A percentile compares a stretch with the other conserved stretches of the same genome.
phyloP scores from a whole-genome alignment of 2,888 invertebrate genomes.

The Drosophila heteroneura region DNA sequence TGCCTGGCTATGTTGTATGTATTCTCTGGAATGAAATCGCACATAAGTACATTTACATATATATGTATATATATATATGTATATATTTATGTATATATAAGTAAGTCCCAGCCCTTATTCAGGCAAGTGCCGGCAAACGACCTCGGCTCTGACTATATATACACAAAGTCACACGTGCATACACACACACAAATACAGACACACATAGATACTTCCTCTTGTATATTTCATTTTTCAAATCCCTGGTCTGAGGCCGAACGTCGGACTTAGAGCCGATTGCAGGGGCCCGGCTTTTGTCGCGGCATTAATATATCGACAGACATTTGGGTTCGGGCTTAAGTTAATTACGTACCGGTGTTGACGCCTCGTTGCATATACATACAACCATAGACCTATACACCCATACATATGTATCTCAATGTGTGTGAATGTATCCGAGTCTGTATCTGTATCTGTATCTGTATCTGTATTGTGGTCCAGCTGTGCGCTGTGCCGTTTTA shows the following conservation, averaged over 20 bases:
- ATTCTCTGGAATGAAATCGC: constrained; percentile 8
- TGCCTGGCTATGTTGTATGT: constrained; percentile 12
- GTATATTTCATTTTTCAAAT: constrained; percentile 15
- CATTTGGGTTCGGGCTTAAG: constrained; percentile 69
- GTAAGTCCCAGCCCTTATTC: constrained; percentile 24
- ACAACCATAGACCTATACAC: constrained; percentile 29
- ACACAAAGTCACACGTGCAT: neutral
- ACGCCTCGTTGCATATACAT: constrained; percentile 72
- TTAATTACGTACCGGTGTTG: constrained; percentile 79
- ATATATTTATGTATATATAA: neutral
- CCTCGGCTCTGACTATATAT: constrained; percentile 51
- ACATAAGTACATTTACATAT: constrained; percentile 1
- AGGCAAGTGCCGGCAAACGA: constrained; percentile 74
- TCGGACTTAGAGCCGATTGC: constrained; percentile 25
- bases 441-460: constrained; percentile 16
- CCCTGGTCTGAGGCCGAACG: constrained; percentile 36
- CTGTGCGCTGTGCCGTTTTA: constrained; percentile 68
- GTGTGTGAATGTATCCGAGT: constrained; percentile 15
- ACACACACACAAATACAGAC: neutral
- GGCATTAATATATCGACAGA: constrained; percentile 56
- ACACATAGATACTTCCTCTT: constrained; percentile 5
- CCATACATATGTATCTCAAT: constrained; percentile 6
- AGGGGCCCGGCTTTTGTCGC: constrained; percentile 29
- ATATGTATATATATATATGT: neutral
- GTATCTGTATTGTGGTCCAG: constrained; percentile 57